Base-by-base conservation (phyloP, 2,113 vertebrate species). In the Perca flavescens region DNA sequence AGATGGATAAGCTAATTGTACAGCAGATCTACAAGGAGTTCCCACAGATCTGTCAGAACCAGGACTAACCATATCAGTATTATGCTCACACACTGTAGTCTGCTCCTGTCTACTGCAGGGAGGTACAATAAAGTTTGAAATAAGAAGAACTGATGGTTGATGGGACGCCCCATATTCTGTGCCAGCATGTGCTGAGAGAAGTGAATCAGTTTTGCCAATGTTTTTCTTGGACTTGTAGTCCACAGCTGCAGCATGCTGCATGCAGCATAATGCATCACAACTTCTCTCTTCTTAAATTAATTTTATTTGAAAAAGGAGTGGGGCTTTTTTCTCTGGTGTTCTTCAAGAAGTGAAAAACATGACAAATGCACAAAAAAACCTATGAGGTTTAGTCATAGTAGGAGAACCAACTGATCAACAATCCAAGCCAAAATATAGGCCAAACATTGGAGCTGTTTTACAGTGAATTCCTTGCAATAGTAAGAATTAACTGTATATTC, bases 1-100 rank as follows among this genome's bases (percentile, higher is more conserved):
- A 98, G 91, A 99, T 99, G 97, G 98, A 99, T 95, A 98, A 97
- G 90, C 96, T 98, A 87, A 98, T 99, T 74, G 96, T 98, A 66
- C 92, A 95, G 87, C 96, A 99, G 94, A 98, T 99, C 82, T 97
- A 96, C 94, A 97, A 95, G 74, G 98, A 98, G 84, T 99, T 99
- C 86, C 97, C 97, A 3, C 96, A 96, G 89, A 95, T 99, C 80
- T 85, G 94, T 17, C 62, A 86, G 60, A 81, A 74, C 43, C 71
- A 86, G 71, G 70, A 89, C 79, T 92, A 88, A 94, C 58, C 54
- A 61, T 64, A 60, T 64, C 84, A 69, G 71, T 61, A 75, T 73
- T n/a, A 34, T 12, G 12, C 62, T 75, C 64, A 62, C 86, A 69
- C 79, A 70, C 82, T 78, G 77, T 82, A 89, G 85, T 88, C 81